Percentiles rank a stretch among this genome's conserved stretches.
These are phyloP conservation scores for Heliocidaris tuberculata DNA, from an alignment of 35 echinoderm and acorn worm species.

Conservation along the genomic window DNA sequence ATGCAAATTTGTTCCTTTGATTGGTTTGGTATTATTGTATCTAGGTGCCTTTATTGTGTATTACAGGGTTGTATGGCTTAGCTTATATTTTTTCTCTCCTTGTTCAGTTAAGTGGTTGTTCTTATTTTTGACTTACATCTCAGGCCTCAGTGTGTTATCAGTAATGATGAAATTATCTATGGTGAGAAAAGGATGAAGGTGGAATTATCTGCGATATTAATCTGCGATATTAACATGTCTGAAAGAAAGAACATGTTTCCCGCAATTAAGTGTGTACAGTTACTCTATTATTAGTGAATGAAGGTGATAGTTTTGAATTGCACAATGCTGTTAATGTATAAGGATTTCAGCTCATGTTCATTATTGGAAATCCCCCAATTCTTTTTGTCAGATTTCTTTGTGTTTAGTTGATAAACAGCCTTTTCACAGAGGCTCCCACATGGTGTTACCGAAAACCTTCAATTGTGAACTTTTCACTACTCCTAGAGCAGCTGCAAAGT, in stretches of 20 bases:
- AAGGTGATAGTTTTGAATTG: too few relatives aligned
- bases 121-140: not conserved
- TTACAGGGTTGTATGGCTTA: not conserved
- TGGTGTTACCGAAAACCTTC: too few relatives aligned
- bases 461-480: too few relatives aligned
- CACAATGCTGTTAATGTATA: too few relatives aligned
- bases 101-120: not conserved
- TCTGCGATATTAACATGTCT: not conserved
- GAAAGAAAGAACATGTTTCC: not conserved
- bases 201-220: too few relatives aligned
- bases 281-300: not conserved
- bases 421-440: too few relatives aligned
- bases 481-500: too few relatives aligned
- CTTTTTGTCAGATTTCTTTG: too few relatives aligned
- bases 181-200: too few relatives aligned
- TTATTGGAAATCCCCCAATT: too few relatives aligned
- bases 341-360: too few relatives aligned
- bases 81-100: not conserved
- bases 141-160: not conserved
- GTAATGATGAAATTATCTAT: not conserved
- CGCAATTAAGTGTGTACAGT: not conserved
- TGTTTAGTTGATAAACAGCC: too few relatives aligned
- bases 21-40: not conserved
- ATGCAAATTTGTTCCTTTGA: not conserved
- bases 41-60: constrained; percentile 13